phyloP scores from a whole-genome alignment of 2,797 vertebrate genomes.

The Aselliscus stoliczkanus region DNA sequence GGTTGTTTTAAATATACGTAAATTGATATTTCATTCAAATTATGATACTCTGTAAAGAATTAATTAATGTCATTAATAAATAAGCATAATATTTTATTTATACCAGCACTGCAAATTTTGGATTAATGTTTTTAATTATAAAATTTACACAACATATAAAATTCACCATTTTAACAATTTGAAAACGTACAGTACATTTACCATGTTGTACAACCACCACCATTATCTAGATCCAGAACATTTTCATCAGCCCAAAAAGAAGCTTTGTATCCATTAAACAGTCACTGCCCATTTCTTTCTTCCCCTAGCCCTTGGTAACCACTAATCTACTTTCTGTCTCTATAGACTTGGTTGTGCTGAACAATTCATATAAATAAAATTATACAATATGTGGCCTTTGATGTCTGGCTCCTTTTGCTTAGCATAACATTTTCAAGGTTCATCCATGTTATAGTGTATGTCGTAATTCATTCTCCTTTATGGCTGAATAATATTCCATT shows the following conservation, averaged over 20 bases:
- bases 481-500: not conserved
- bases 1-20: not conserved
- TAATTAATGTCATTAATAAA: not conserved
- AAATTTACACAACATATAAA: not conserved
- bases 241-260: not conserved
- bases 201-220: not conserved
- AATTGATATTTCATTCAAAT: not conserved
- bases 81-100: not conserved
- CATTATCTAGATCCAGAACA: not conserved
- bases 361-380: not conserved
- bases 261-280: not conserved
- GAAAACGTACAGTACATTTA: not conserved
- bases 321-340: not conserved
- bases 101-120: not conserved
- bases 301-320: not conserved
- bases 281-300: not conserved
- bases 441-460: not conserved
- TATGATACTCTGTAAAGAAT: not conserved
- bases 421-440: not conserved
- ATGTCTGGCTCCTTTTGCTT: not conserved
- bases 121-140: not conserved
- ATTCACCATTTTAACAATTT: not conserved
- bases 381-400: not conserved
- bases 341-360: not conserved
- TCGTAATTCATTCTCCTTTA: not conserved